phyloP scores from a whole-genome alignment of 2,113 vertebrate genomes.

The Lepus timidus region DNA sequence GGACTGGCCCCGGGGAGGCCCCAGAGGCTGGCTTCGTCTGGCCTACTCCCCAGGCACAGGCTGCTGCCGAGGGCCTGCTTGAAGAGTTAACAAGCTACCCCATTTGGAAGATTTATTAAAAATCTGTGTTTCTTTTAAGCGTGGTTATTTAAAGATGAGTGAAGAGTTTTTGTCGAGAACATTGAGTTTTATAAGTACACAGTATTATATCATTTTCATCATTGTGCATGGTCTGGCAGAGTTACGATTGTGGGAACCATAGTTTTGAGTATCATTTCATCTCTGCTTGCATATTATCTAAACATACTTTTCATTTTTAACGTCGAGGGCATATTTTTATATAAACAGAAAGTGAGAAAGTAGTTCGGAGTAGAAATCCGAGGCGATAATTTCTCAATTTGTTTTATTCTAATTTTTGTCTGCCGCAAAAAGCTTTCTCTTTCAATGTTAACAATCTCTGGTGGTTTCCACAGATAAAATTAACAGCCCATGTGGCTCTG shows the following conservation, averaged over 20 bases:
- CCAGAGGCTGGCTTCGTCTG: background rate
- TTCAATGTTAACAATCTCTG: background rate
- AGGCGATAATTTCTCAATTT: conserved; percentile 49
- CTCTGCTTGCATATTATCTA: conserved; percentile 23
- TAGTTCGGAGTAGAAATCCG: conserved; percentile 7
- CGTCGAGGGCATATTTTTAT: conserved; percentile 44
- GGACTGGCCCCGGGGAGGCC: background rate
- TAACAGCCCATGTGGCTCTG: background rate
- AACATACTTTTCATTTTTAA: conserved; percentile 58
- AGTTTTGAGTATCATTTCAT: conserved; percentile 42
- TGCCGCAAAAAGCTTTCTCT: background rate
- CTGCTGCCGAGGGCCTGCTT: background rate
- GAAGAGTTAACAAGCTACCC: background rate
- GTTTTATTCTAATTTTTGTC: conserved; percentile 64
- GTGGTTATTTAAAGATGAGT: conserved; percentile 59
- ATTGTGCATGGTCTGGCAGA: background rate
- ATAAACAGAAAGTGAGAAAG: conserved; percentile 40
- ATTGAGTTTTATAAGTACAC: conserved; percentile 41
- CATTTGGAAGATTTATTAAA: conserved; percentile 55
- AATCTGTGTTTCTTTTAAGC: conserved; percentile 32
- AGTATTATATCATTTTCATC: background rate
- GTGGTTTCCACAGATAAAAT: conserved; percentile 1
- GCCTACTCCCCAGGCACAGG: background rate
- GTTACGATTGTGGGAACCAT: conserved; percentile 16
- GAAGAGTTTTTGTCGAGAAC: conserved; percentile 6